Percentiles rank a stretch among this genome's conserved stretches.
Evolutionary conservation across 2,797 vertebrate species (phyloP).

Genomic region (Anguilla pacifica): DNA sequence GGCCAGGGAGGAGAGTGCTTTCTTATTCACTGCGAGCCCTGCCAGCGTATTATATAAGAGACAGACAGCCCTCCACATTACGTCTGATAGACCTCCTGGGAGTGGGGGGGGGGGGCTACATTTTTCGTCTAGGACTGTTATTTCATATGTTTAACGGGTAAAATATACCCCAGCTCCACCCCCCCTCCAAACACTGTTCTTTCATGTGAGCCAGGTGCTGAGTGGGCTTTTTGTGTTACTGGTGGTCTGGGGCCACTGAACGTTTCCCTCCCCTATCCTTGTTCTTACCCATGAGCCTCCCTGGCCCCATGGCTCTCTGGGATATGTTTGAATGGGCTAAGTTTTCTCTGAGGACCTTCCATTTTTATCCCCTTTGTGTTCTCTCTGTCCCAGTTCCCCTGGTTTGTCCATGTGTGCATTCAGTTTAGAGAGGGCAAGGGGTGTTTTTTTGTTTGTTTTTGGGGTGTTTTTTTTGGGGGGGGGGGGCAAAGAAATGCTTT

Average conservation of each 20-base stretch:
- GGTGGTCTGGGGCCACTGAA: background rate
- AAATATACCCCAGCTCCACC: background rate
- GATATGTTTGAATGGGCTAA: background rate
- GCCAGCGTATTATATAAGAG: conserved; percentile 54
- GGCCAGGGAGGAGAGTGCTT: conserved; percentile 40
- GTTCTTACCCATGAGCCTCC: background rate
- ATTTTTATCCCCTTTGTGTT: background rate
- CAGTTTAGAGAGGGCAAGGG: conserved; percentile 2
- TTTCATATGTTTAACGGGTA: conserved; percentile 30
- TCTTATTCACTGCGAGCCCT: conserved; percentile 44
- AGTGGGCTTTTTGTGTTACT: background rate
- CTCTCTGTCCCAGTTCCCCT: background rate
- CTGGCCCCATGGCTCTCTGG: background rate
- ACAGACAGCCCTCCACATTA: conserved; percentile 36
- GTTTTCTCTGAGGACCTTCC: background rate
- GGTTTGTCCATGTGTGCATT: background rate
- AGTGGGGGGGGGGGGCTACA: conserved; percentile 7
- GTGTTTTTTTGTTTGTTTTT: background rate
- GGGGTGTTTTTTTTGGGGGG: background rate
- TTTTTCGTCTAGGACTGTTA: conserved; percentile 25
- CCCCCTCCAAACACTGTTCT: background rate
- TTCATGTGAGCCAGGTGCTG: background rate
- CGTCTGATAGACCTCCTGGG: conserved; percentile 34
- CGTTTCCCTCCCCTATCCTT: background rate
- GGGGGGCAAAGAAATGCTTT: conserved; percentile 51